Evolutionary conservation across 2,113 vertebrate genomes (phyloP).

Genomic region (Apeltes quadracus): DNA sequence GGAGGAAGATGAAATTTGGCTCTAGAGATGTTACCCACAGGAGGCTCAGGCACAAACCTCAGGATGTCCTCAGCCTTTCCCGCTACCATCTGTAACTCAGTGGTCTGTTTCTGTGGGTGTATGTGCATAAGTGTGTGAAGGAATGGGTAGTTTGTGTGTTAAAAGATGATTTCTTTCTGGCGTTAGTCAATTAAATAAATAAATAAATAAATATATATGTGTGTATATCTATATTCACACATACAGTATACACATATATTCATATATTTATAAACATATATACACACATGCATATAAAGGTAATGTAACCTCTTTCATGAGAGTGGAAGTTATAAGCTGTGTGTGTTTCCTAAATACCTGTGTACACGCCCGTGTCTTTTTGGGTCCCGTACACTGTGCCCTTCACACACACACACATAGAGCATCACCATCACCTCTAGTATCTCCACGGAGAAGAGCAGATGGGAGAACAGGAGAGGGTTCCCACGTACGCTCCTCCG

Average conservation of each 20-base stretch:
- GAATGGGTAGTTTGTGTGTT: not conserved
- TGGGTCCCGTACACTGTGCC: not conserved
- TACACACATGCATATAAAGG: not conserved
- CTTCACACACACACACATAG: slow-evolving; percentile 21
- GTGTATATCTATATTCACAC: no score
- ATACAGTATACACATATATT: no score
- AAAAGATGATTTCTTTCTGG: not conserved
- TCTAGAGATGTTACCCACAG: slow-evolving; percentile 64
- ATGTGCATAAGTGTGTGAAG: slow-evolving; percentile 1
- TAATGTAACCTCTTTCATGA: not conserved
- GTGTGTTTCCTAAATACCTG: not conserved
- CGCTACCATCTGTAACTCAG: slow-evolving; percentile 71
- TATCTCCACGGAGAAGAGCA: slow-evolving; percentile 62
- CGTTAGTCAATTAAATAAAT: no score
- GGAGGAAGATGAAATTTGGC: slow-evolving; percentile 68
- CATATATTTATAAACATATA: not conserved
- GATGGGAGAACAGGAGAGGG: slow-evolving; percentile 76
- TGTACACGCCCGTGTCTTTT: slow-evolving; percentile 10
- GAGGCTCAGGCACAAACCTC: slow-evolving; percentile 70
- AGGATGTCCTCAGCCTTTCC: slow-evolving; percentile 70
- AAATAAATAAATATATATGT: not conserved
- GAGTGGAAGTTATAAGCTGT: not conserved
- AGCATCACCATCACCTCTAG: slow-evolving; percentile 51
- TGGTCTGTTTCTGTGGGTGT: slow-evolving; percentile 24
- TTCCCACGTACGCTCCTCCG: slow-evolving; percentile 69